These are phyloP conservation scores for Xestia ashworthii DNA, from an alignment of 2,888 invertebrate species.

Conservation along the genomic window DNA sequence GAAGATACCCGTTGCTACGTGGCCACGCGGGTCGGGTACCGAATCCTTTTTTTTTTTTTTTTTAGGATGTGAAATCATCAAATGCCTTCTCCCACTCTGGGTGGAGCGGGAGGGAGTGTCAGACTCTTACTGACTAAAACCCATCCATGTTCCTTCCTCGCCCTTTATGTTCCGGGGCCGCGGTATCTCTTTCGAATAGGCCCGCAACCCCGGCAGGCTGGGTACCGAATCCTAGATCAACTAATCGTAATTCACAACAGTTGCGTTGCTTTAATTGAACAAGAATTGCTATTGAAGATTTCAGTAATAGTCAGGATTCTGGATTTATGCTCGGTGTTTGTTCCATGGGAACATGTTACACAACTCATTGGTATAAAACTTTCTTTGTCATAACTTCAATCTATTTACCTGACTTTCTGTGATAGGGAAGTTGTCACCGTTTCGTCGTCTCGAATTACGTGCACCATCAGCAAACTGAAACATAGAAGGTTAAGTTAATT, in stretches of 20 bases:
- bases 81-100: too few species aligned
- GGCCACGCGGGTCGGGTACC: too few species aligned
- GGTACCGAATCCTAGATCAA: background rate
- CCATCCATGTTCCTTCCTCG: too few species aligned
- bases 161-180: too few species aligned
- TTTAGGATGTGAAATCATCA: too few species aligned
- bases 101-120: too few species aligned
- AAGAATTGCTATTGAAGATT: background rate
- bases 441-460: constrained; percentile 73
- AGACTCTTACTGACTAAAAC: too few species aligned
- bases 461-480: constrained; percentile 79
- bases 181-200: too few species aligned
- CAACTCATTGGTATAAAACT: background rate
- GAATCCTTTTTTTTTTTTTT: too few species aligned
- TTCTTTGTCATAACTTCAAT: background rate
- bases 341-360: background rate
- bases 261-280: background rate
- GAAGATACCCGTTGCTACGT: too few species aligned
- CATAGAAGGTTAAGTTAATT: background rate
- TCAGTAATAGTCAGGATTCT: background rate
- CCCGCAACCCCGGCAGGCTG: too few species aligned
- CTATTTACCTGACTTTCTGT: constrained; percentile 79
- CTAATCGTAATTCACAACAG: background rate
- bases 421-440: constrained; percentile 77
- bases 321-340: background rate